Percentiles rank a stretch among this genome's conserved stretches.
Evolutionary conservation across 2,113 vertebrate species (phyloP).

Genomic region (Nestor notabilis): DNA sequence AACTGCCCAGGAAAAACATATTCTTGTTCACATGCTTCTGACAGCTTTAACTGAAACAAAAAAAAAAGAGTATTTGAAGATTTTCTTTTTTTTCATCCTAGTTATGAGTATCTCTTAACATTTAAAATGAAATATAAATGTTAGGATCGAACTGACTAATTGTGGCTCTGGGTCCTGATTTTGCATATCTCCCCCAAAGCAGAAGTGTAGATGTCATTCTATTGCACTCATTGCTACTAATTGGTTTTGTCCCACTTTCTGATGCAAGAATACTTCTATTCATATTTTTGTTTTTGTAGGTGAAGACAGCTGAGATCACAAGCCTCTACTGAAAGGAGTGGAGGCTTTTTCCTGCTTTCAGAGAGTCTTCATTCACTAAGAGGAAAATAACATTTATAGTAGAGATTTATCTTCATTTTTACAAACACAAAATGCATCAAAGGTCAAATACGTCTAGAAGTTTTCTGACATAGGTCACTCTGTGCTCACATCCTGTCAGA

Average conservation of each 20-base stretch:
- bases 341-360: conserved; percentile 37
- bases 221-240: neutral
- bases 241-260: neutral
- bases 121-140: neutral
- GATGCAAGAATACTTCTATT: neutral
- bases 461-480: neutral
- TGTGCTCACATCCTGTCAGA: conserved; percentile 40
- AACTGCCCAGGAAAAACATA: neutral
- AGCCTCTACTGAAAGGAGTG: neutral
- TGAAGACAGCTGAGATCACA: conserved; percentile 37
- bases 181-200: neutral
- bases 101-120: rapidly evolving
- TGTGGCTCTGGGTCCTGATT: neutral
- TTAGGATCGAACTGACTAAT: neutral
- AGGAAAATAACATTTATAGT: conserved; percentile 24
- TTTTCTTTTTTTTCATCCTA: neutral
- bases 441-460: neutral
- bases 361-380: neutral
- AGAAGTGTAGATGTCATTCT: neutral
- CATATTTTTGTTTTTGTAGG: neutral
- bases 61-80: neutral
- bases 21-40: neutral
- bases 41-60: neutral
- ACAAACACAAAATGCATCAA: neutral
- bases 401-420: conserved; percentile 11